A percentile compares a stretch with the other conserved stretches of the same genome.
phyloP scores from a whole-genome alignment of 2,113 vertebrate genomes.

The Reinhardtius hippoglossoides region DNA sequence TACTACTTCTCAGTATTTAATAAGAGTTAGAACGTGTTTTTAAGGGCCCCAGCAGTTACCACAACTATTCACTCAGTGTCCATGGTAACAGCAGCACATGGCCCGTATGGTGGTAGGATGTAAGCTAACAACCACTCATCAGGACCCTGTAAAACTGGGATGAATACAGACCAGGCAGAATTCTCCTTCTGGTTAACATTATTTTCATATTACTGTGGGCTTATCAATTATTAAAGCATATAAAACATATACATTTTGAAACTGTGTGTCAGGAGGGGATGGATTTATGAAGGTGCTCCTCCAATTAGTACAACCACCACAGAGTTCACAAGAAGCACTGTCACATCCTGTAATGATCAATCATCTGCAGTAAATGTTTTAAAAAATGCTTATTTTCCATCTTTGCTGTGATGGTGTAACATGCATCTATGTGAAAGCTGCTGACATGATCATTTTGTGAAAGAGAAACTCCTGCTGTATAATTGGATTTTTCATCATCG shows the following conservation, averaged over 20 bases:
- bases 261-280: neutral
- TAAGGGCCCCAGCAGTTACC: conserved; percentile 47
- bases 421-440: conserved; percentile 78
- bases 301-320: conserved; percentile 15
- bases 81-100: conserved; percentile 61
- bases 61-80: conserved; percentile 51
- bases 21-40: conserved; percentile 46
- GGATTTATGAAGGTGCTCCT: neutral
- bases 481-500: conserved; percentile 85
- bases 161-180: conserved; percentile 60
- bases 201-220: conserved; percentile 60
- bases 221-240: conserved; percentile 14
- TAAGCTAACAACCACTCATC: conserved; percentile 63
- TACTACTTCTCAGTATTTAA: conserved; percentile 40
- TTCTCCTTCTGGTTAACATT: conserved; percentile 65
- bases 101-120: conserved; percentile 48
- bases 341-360: neutral
- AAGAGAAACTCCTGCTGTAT: conserved; percentile 68
- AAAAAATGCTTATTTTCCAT: conserved; percentile 27
- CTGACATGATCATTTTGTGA: conserved; percentile 85
- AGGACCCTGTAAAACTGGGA: conserved; percentile 68
- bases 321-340: neutral
- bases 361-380: neutral
- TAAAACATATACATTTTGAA: too few species aligned
- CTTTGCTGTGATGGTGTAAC: neutral